A percentile compares a stretch with the other conserved stretches of the same genome.
phyloP scores from a whole-genome alignment of 1,140 invertebrate genomes.

The Drosophila punjabiensis region DNA sequence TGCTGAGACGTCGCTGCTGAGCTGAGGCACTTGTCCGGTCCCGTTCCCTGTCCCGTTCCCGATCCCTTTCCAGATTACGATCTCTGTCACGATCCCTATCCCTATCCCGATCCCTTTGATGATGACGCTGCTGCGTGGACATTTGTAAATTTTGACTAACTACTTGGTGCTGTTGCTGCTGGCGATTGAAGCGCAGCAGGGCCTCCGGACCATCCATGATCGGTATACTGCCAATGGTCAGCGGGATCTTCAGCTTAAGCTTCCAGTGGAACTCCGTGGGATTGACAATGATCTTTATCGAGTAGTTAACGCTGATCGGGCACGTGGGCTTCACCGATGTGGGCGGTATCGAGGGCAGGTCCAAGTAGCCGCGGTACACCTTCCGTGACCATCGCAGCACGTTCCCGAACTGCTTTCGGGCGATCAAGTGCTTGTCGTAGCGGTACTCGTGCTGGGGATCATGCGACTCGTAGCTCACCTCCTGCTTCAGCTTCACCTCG shows the following conservation, averaged over 20 bases:
- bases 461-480: slow-evolving; percentile 85
- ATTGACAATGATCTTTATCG: slow-evolving; percentile 87
- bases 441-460: slow-evolving; percentile 87
- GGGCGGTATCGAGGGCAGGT: slow-evolving; percentile 89
- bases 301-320: slow-evolving; percentile 90
- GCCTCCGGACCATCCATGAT: slow-evolving; percentile 78
- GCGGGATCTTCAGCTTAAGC: slow-evolving; percentile 85
- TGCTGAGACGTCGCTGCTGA: slow-evolving; percentile 52
- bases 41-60: slow-evolving; percentile 16
- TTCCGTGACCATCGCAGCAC: slow-evolving; percentile 86
- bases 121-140: slow-evolving; percentile 56
- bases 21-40: slow-evolving; percentile 36
- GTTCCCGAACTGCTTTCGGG: slow-evolving; percentile 86
- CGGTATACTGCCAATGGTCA: slow-evolving; percentile 88
- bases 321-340: slow-evolving; percentile 90
- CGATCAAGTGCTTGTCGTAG: slow-evolving; percentile 87
- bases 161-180: slow-evolving; percentile 79
- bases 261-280: slow-evolving; percentile 86
- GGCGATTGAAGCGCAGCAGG: slow-evolving; percentile 68
- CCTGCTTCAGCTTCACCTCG: slow-evolving; percentile 86
- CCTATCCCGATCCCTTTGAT: slow-evolving; percentile 11
- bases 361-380: slow-evolving; percentile 85
- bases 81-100: slow-evolving; percentile 1
- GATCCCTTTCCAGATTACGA: slow-evolving; percentile 5
- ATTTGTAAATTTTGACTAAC: slow-evolving; percentile 81